phyloP scores from a whole-genome alignment of 2,113 vertebrate species.

The Hippocampus abdominalis region DNA sequence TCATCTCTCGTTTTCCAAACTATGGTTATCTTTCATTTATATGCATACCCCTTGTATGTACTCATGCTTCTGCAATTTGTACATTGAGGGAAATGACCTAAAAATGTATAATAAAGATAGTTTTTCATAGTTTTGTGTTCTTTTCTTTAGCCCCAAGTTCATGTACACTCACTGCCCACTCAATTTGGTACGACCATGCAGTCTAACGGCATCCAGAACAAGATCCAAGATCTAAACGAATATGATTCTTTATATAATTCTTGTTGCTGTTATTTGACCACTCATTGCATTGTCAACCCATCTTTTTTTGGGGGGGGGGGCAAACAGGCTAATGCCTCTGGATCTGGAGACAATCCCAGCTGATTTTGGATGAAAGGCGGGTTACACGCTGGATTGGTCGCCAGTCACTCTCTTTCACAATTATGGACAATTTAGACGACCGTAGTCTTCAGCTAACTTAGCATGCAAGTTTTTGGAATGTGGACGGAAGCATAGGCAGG shows the following conservation, averaged over 20 bases:
- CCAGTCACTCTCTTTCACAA: too few relatives aligned
- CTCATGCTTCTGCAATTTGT: conserved; percentile 47
- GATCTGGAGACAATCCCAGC: too few relatives aligned
- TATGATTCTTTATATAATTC: too few relatives aligned
- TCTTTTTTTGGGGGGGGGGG: background rate
- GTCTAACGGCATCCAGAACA: background rate
- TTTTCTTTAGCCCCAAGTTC: background rate
- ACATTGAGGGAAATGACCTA: conserved; percentile 54
- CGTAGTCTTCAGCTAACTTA: too few relatives aligned
- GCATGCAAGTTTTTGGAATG: too few relatives aligned
- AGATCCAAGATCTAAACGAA: background rate
- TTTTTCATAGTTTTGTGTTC: conserved; percentile 57
- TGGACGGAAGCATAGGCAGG: too few relatives aligned
- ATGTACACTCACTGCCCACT: background rate
- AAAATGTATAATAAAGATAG: conserved; percentile 74
- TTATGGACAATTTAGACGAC: too few relatives aligned
- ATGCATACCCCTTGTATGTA: conserved; percentile 47
- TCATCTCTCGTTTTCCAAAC: conserved; percentile 43
- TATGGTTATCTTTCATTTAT: conserved; percentile 35
- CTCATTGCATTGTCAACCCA: background rate
- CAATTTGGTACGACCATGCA: background rate
- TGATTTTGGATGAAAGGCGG: too few relatives aligned
- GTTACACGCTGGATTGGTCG: too few relatives aligned
- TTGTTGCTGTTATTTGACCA: too few relatives aligned
- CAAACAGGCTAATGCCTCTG: too few relatives aligned